These are phyloP conservation scores for Triops cancriformis DNA, from an alignment of 1,140 invertebrate species.

Conservation along the genomic window DNA sequence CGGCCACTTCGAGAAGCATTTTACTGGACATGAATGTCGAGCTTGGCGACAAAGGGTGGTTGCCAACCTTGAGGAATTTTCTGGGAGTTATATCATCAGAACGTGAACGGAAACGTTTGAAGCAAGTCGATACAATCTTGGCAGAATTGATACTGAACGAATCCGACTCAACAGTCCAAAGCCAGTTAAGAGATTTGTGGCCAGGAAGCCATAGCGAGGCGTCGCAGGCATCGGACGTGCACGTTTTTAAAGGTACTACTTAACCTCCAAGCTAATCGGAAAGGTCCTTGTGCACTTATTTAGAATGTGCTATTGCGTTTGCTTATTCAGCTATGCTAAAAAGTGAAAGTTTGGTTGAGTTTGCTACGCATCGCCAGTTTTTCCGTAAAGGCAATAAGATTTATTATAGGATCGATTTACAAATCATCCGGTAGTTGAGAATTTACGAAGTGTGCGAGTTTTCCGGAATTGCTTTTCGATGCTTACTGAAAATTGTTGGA, in stretches of 20 bases:
- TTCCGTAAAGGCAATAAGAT: too few species aligned
- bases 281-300: background rate
- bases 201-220: background rate
- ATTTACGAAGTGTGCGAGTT: too few species aligned
- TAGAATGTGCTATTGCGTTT: too few species aligned
- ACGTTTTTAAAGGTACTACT: background rate
- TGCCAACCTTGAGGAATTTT: background rate
- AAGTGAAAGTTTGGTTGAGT: too few species aligned
- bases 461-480: too few species aligned
- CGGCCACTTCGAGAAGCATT: background rate
- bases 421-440: too few species aligned
- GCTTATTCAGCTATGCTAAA: too few species aligned
- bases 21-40: conserved; percentile 5
- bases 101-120: background rate
- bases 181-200: background rate
- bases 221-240: background rate
- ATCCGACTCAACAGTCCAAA: background rate
- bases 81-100: background rate
- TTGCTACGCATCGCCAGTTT: too few species aligned
- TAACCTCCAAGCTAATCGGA: background rate
- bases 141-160: background rate
- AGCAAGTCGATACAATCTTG: background rate
- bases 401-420: too few species aligned
- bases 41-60: background rate
- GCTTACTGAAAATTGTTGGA: too few species aligned